Evolutionary conservation across 2,113 vertebrate genomes (phyloP).

Genomic region (Tursiops truncatus): DNA sequence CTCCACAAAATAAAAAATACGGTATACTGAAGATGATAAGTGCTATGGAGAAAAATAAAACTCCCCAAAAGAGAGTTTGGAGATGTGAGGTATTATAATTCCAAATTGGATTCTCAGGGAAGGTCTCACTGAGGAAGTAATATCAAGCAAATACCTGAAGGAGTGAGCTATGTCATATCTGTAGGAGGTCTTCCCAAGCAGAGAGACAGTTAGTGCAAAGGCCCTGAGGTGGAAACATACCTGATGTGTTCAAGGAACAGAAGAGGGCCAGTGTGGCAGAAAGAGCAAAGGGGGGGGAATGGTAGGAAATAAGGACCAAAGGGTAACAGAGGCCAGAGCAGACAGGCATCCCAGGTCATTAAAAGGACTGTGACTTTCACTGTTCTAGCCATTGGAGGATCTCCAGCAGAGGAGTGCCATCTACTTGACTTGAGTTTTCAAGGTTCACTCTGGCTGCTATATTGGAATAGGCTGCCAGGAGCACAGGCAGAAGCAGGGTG

Average conservation of each 20-base stretch:
- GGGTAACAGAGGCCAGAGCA: neutral
- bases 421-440: neutral
- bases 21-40: neutral
- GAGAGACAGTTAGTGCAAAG: neutral
- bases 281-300: neutral
- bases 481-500: neutral
- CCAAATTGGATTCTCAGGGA: neutral
- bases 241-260: neutral
- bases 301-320: neutral
- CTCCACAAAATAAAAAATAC: neutral
- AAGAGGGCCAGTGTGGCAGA: neutral
- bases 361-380: neutral
- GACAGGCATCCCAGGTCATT: too few relatives aligned
- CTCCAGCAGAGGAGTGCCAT: neutral
- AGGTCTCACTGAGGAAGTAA: neutral
- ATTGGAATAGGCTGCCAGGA: neutral
- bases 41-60: neutral
- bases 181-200: neutral
- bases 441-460: neutral
- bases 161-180: neutral
- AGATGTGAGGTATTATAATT: neutral
- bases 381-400: neutral
- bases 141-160: neutral
- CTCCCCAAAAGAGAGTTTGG: neutral
- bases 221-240: neutral